Evolutionary conservation across 2,797 vertebrate genomes (phyloP).

Genomic region (Chanos chanos): DNA sequence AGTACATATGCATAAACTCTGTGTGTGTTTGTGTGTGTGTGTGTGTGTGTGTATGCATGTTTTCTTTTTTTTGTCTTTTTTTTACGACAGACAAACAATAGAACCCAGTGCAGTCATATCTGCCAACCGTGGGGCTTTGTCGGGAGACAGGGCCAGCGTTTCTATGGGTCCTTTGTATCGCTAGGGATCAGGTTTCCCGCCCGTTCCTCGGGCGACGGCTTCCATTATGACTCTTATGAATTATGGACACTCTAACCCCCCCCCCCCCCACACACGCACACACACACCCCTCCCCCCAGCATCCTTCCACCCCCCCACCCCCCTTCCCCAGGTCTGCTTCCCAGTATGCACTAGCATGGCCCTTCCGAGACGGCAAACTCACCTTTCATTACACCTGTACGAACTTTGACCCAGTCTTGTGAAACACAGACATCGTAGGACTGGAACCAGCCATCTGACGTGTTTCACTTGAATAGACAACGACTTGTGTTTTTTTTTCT

Average conservation of each 20-base stretch:
- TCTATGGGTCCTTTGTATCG: constrained; percentile 62
- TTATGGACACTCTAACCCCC: constrained; percentile 54
- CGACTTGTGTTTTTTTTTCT: no score
- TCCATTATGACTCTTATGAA: constrained; percentile 66
- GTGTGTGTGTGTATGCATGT: constrained; percentile 18
- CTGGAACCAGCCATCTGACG: not conserved
- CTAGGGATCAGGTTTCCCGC: constrained; percentile 59
- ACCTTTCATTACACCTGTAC: constrained; percentile 11
- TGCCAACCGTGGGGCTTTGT: constrained; percentile 40
- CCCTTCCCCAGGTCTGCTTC: not conserved
- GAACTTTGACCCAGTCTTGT: constrained; percentile 17
- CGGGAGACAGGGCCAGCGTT: constrained; percentile 61
- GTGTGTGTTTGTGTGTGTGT: not conserved
- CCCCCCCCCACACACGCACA: not conserved
- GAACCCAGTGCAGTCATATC: constrained; percentile 45
- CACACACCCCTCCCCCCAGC: not conserved
- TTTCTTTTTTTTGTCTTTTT: not conserved
- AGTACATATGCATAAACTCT: constrained; percentile 21
- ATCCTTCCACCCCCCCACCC: not conserved
- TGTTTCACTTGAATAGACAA: no score
- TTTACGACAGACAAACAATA: constrained; percentile 20
- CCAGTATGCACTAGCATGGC: not conserved
- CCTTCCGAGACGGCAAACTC: not conserved
- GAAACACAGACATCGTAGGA: not conserved
- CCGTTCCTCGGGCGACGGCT: constrained; percentile 55